phyloP scores from a whole-genome alignment of 2,113 vertebrate genomes.

The Urocynchramus pylzowi region DNA sequence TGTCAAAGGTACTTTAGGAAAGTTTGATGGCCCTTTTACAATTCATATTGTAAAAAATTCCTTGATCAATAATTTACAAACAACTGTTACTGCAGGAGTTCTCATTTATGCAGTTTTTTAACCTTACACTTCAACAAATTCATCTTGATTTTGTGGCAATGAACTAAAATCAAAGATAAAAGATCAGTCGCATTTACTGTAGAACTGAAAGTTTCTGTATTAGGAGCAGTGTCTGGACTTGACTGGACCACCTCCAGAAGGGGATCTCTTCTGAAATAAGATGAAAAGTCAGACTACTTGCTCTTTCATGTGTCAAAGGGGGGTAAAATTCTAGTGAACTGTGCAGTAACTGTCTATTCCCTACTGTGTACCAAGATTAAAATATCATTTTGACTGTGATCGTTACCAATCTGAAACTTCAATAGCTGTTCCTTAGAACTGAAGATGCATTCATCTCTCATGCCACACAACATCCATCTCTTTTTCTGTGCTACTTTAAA shows the following conservation, averaged over 20 bases:
- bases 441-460: constrained; percentile 57
- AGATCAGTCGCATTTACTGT: constrained; percentile 70
- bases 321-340: constrained; percentile 74
- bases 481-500: constrained; percentile 5
- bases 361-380: constrained; percentile 66
- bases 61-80: constrained; percentile 58
- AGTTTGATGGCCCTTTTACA: constrained; percentile 29
- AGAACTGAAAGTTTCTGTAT: constrained; percentile 71
- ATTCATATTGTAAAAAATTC: constrained; percentile 16
- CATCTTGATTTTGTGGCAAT: constrained; percentile 65
- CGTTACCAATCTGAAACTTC: constrained; percentile 57
- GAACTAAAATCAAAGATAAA: constrained; percentile 71
- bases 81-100: constrained; percentile 47
- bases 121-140: constrained; percentile 62
- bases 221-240: constrained; percentile 67
- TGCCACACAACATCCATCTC: constrained; percentile 36
- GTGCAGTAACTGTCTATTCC: constrained; percentile 68
- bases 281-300: constrained; percentile 73
- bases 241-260: constrained; percentile 70
- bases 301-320: constrained; percentile 74
- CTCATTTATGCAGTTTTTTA: constrained; percentile 54
- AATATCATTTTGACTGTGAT: constrained; percentile 52
- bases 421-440: constrained; percentile 57
- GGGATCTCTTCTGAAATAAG: constrained; percentile 69
- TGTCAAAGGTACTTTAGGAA: constrained; percentile 13